Conservation (phyloP, 2,113 vertebrate species). For the Phalacrocorax carbo region DNA sequence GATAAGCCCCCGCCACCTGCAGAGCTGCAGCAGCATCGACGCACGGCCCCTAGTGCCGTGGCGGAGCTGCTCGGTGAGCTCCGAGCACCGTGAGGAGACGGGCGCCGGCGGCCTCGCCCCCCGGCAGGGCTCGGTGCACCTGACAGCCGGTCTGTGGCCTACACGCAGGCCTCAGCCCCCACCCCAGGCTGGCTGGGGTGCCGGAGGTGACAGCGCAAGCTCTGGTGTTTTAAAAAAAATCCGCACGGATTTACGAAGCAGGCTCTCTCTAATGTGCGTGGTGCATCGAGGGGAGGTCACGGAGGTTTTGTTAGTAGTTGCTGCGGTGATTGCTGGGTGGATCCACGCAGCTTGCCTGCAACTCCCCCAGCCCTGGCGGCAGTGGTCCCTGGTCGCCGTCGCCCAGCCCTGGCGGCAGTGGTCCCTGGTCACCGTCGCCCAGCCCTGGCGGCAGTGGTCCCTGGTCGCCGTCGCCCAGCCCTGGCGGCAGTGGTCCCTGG, state of each 20-base stretch:
- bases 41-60: constrained; percentile 83
- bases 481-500: too few species aligned
- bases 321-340: too few species aligned
- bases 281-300: too few species aligned
- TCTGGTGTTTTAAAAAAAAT: not conserved
- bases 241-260: not conserved
- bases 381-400: too few species aligned
- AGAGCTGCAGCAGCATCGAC: constrained; percentile 82
- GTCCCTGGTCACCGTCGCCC: too few species aligned
- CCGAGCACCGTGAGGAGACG: not conserved
- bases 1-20: constrained; percentile 82
- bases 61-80: constrained; percentile 67
- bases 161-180: too few species aligned
- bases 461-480: too few species aligned
- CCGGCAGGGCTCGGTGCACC: too few species aligned
- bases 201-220: not conserved
- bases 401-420: too few species aligned
- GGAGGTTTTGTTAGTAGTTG: not conserved
- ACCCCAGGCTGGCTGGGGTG: not conserved
- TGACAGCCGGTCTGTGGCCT: not conserved
- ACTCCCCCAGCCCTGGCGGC: too few species aligned
- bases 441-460: too few species aligned
- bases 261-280: not conserved
- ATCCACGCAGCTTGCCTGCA: not conserved
- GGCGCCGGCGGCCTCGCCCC: not conserved